Evolutionary conservation across 2,888 invertebrate genomes (phyloP).

Genomic region (Nyleta sp.): DNA sequence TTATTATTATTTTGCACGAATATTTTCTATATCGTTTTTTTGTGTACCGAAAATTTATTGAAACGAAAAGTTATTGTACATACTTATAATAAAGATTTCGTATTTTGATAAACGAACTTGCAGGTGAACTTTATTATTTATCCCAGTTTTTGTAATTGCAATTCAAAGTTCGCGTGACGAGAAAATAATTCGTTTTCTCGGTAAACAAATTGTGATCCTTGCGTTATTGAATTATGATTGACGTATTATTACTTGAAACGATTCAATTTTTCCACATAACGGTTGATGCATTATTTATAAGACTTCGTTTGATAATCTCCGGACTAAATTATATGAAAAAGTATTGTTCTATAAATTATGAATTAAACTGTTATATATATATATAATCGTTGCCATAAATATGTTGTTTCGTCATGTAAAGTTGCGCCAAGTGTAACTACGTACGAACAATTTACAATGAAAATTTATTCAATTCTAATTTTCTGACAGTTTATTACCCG

Average conservation of each 20-base stretch:
- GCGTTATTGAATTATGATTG: too few relatives aligned
- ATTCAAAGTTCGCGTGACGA: too few relatives aligned
- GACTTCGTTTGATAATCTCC: too few relatives aligned
- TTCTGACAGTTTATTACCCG: constrained; percentile 18
- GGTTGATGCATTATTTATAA: too few relatives aligned
- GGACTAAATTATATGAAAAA: too few relatives aligned
- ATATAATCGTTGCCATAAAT: constrained; percentile 22
- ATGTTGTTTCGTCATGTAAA: constrained; percentile 23
- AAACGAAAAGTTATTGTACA: constrained; percentile 24
- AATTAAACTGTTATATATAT: too few relatives aligned
- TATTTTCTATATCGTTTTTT: constrained; percentile 29
- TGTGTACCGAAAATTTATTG: constrained; percentile 21
- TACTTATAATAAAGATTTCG: constrained; percentile 42
- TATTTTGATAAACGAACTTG: constrained; percentile 42
- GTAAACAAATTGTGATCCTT: too few relatives aligned
- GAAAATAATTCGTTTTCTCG: too few relatives aligned
- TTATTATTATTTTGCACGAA: constrained; percentile 24
- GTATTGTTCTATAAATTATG: too few relatives aligned
- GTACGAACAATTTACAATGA: constrained; percentile 22
- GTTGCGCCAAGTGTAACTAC: constrained; percentile 6
- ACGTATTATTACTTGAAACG: too few relatives aligned
- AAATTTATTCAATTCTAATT: constrained; percentile 45
- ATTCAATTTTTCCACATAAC: too few relatives aligned
- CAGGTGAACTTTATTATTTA: too few relatives aligned
- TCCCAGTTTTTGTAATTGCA: neutral